Conservation (phyloP, 2,888 invertebrate species). For the Athalia circularis region DNA sequence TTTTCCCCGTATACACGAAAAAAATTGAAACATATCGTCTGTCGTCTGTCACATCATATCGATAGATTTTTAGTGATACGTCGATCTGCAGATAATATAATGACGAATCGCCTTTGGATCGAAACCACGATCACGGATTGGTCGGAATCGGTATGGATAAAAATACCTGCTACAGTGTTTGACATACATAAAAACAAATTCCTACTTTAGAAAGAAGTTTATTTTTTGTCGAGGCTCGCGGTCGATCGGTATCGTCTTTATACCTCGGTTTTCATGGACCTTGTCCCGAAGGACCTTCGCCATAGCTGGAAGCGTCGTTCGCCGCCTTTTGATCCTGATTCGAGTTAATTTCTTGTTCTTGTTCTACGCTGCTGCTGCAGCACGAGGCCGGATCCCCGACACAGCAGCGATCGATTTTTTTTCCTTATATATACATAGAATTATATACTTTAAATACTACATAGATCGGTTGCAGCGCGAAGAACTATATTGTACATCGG, state of each 20-base stretch:
- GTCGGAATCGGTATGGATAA: slow-evolving; percentile 4
- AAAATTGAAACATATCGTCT: too few species aligned
- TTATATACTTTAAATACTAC: not conserved
- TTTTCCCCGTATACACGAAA: too few species aligned
- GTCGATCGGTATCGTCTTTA: slow-evolving; percentile 17
- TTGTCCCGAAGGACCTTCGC: not conserved
- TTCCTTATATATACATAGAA: not conserved
- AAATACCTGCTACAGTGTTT: slow-evolving; percentile 1
- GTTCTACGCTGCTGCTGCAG: not conserved
- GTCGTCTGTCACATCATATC: too few species aligned
- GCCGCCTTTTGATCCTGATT: slow-evolving; percentile 38
- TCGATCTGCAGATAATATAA: too few species aligned
- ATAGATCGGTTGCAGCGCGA: slow-evolving; percentile 12
- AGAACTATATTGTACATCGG: not conserved
- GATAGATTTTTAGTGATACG: too few species aligned
- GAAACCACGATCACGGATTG: slow-evolving; percentile 9
- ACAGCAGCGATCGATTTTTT: not conserved
- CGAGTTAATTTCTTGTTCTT: slow-evolving; percentile 24
- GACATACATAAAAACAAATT: not conserved
- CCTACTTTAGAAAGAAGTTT: not conserved
- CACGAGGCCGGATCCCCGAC: too few species aligned
- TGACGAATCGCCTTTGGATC: slow-evolving; percentile 9
- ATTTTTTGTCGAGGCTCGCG: slow-evolving; percentile 26
- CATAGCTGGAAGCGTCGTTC: not conserved
- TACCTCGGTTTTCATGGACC: slow-evolving; percentile 4